These are phyloP conservation scores for Oreortyx pictus DNA, from an alignment of 2,797 vertebrate species.

Conservation along the genomic window DNA sequence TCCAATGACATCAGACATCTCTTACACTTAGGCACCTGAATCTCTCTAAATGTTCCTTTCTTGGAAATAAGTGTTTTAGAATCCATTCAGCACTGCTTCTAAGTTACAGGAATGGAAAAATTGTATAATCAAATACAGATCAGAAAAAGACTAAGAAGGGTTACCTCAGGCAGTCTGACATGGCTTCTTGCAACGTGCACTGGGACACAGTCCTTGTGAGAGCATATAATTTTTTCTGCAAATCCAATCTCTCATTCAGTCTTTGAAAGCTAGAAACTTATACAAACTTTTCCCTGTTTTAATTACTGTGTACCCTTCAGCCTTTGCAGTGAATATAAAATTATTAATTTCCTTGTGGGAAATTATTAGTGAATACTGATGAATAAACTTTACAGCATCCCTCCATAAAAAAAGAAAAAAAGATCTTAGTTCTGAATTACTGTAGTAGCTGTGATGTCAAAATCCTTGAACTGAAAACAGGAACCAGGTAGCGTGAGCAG, in stretches of 20 bases:
- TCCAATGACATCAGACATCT: conserved; percentile 66
- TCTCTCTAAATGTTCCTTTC: conserved; percentile 51
- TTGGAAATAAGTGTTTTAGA: conserved; percentile 54
- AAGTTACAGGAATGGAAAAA: conserved; percentile 39
- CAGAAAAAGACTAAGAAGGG: conserved; percentile 44
- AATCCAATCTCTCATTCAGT: neutral
- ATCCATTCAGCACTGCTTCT: conserved; percentile 12
- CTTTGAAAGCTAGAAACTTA: neutral
- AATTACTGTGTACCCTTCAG: conserved; percentile 45
- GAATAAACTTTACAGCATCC: neutral
- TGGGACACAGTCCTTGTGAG: neutral
- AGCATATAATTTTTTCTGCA: neutral
- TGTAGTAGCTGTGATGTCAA: neutral
- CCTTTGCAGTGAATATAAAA: neutral
- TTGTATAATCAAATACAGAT: conserved; percentile 53
- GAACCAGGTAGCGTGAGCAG: neutral
- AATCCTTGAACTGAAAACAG: neutral
- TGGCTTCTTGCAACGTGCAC: neutral
- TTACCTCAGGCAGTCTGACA: conserved; percentile 4
- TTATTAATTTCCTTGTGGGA: conserved; percentile 46
- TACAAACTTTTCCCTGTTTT: conserved; percentile 31
- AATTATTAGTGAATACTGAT: conserved; percentile 51
- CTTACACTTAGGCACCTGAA: conserved; percentile 67
- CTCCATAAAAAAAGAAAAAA: neutral
- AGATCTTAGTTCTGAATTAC: neutral